Percentiles rank a stretch among this genome's conserved stretches.
These are phyloP conservation scores for Cheirogaleus major DNA, from an alignment of 2,797 vertebrate species.

Conservation along the genomic window DNA sequence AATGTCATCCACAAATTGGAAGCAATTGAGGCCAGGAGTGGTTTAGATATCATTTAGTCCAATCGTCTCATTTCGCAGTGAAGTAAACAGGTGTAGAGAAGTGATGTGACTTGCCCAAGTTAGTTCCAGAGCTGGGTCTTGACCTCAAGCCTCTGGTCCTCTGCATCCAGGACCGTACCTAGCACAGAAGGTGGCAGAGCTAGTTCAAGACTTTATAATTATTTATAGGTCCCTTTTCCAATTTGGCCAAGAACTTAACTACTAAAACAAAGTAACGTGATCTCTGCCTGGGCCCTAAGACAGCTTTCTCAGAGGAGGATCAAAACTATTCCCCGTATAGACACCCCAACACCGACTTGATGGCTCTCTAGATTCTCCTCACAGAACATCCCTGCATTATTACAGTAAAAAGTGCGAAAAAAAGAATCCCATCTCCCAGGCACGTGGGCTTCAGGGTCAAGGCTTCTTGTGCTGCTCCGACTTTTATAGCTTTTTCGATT, in stretches of 20 bases:
- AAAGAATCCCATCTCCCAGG: not conserved
- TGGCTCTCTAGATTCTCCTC: conserved; percentile 26
- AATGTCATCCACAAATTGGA: not conserved
- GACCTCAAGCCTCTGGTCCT: not conserved
- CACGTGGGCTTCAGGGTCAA: not conserved
- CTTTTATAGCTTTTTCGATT: conserved; percentile 42
- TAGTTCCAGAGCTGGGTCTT: not conserved
- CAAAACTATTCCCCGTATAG: not conserved
- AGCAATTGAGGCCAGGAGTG: not conserved
- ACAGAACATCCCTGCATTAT: not conserved
- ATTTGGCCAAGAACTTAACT: conserved; percentile 26
- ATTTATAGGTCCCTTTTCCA: conserved; percentile 21
- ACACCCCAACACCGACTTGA: not conserved
- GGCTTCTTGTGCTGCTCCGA: not conserved
- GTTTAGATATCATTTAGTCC: not conserved
- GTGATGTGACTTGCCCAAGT: not conserved
- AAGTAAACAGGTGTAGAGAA: not conserved
- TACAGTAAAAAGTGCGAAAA: not conserved
- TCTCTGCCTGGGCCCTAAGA: not conserved
- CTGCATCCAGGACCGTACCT: not conserved
- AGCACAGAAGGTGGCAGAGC: not conserved
- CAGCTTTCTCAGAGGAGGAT: conserved; percentile 11
- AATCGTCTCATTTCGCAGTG: not conserved
- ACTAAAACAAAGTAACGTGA: not conserved
- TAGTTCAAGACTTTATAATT: not conserved